Conservation (phyloP, 2,888 invertebrate genomes). For the Kryphioiulus occultus region DNA sequence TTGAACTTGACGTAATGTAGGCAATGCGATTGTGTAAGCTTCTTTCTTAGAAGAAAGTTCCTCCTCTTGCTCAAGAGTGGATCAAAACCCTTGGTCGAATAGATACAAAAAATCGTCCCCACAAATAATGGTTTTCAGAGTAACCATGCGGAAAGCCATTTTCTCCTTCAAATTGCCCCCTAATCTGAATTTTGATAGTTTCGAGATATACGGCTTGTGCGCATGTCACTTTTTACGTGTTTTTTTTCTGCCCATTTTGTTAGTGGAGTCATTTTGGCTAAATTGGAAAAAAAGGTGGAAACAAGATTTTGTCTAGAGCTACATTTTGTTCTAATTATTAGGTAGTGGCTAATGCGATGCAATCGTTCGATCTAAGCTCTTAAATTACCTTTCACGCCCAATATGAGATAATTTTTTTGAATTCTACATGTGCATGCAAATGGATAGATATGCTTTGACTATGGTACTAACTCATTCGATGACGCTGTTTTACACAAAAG, state of each 20-base stretch:
- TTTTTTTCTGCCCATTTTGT: background rate
- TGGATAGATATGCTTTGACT: background rate
- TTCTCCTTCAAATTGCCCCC: constrained; percentile 3
- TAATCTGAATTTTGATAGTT: constrained; percentile 30
- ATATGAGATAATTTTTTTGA: background rate
- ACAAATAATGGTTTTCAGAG: background rate
- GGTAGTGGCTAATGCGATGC: background rate
- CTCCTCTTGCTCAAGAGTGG: background rate
- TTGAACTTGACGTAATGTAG: background rate
- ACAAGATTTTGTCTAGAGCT: background rate
- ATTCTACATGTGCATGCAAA: background rate
- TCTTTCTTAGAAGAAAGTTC: background rate
- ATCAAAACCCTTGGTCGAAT: background rate
- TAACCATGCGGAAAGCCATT: background rate
- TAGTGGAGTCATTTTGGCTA: background rate
- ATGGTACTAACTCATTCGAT: background rate
- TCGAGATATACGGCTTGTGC: background rate
- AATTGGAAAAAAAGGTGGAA: background rate
- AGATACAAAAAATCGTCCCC: background rate
- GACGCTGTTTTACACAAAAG: constrained; percentile 12
- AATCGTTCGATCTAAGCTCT: background rate
- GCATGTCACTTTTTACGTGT: background rate
- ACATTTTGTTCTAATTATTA: background rate
- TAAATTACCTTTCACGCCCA: background rate
- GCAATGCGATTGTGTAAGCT: background rate